Base-by-base conservation (phyloP, 1,140 invertebrate species). In the Bombus vancouverensis region DNA sequence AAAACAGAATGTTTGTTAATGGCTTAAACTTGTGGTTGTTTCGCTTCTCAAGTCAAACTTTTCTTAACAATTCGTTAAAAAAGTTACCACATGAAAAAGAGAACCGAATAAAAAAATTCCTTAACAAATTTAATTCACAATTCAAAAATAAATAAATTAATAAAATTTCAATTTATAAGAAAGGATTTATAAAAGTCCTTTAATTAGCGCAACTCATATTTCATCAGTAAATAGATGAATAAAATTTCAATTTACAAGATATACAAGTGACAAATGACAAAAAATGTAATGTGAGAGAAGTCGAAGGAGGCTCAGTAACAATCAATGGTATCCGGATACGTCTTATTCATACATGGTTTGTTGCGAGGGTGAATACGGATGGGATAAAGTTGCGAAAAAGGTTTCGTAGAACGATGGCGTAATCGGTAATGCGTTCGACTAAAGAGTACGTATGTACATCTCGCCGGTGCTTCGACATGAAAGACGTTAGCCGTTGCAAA, bases 361-460 rank as follows among this genome's bases (percentile, higher is more conserved):
- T 25, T 59, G 53, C 66, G 83, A 85, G 68, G 68, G 68, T 80
- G 83, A 85, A 39, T 76, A 47, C 34, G 37, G 37, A 68, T 34
- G 53, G 68, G 25, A 42, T 79, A 85, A 85, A 77, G 76, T 85
- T 85, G 83, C 83, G 83, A 85, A 72, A 85, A 85, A 72, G 76
- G 76, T 79, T 80, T 85, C 83, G 76, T 72, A 44, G 83, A 80
- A 85, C 10, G 47, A 47, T 85, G 75, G 47, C n/a, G 76, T 79
- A 85, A 85, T 68, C 66, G 25, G 53, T 79, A 85, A 85, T 85
- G 83, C 76, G 76, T 80, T 62, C 83, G 39, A 59, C 66, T 44
- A 66, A 79, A 72, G 66, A 15, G 44, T 53, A 75, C 47, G 44
- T 82, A 83, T 25, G 44, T 44, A n/a, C 75, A 59, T 44, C 34